Evolutionary conservation across 2,113 vertebrate species (phyloP).

Genomic region (Pseudolaguvia tuberculata): DNA sequence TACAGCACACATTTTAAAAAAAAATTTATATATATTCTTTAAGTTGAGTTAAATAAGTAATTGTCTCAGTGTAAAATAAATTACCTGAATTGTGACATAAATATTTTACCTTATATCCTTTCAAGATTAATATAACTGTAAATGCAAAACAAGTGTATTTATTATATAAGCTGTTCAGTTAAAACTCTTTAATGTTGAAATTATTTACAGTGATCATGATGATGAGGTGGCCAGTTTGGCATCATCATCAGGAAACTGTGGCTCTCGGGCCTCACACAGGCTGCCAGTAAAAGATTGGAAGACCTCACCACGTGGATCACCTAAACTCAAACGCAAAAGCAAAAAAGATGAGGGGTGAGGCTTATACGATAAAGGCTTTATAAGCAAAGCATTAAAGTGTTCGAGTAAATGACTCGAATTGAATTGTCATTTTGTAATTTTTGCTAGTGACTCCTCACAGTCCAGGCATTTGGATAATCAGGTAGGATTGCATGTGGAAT

Average conservation of each 20-base stretch:
- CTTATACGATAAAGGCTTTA: not conserved
- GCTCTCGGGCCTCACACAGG: conserved; percentile 78
- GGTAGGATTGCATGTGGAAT: conserved; percentile 54
- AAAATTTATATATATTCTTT: not conserved
- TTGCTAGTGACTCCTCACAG: conserved; percentile 70
- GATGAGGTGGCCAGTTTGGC: conserved; percentile 89
- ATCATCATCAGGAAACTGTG: conserved; percentile 79
- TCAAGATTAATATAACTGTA: not conserved
- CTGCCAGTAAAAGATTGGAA: conserved; percentile 95
- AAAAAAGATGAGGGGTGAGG: conserved; percentile 86
- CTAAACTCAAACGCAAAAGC: conserved; percentile 84
- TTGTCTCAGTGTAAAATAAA: not conserved
- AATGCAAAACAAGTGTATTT: not conserved
- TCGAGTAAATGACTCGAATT: not conserved
- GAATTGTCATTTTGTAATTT: conserved; percentile 5
- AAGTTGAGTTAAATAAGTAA: not conserved
- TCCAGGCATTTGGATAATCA: conserved; percentile 68
- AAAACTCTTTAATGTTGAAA: not conserved
- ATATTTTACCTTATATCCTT: not conserved
- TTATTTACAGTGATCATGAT: conserved; percentile 81
- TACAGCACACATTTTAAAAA: not conserved
- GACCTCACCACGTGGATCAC: conserved; percentile 83
- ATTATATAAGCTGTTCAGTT: not conserved
- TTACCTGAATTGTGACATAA: not conserved
- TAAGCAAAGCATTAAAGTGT: not conserved